Evolutionary conservation across 2,888 invertebrate species (phyloP), one percentile per base, ranked within the genome.

Genomic region (Napeogenes inachia): DNA sequence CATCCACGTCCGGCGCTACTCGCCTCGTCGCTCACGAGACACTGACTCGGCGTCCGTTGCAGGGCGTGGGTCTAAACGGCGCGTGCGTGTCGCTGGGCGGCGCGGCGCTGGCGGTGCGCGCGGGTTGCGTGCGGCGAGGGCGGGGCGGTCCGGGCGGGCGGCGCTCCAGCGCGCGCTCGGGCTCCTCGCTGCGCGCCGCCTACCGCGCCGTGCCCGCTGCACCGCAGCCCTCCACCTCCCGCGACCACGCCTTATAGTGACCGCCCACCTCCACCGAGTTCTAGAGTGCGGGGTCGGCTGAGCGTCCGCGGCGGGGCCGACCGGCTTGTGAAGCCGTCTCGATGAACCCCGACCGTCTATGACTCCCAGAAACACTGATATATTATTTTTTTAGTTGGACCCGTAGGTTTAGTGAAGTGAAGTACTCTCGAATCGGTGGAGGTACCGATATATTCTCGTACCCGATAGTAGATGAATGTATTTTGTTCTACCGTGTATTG

Each of bases 181-280:
- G 57, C 42, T 60, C 62, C 46, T 47, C 59, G 33, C 61, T 59
- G 68, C 67, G 71, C 62, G 70, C 72, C 59, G 75, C 75, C 57
- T 77, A 77, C 77, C 73, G 76, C 75, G 76, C 79, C 66, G 78
- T 76, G 75, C 78, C 77, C 69, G 56, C 72, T 73, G 61, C 68
- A 59, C 64, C 57, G 57, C 67, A 63, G 68, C 72, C 78, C 61
- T 70, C 76, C 70, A 68, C 80, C 59, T 70, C 75, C 62, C 79
- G 75, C 66, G 81, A 79, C 75, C 72, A 75, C 71, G 79, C 81
- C 69, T 88, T 87, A 88, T 88, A 88, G 88, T 85, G 85, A 78
- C 64, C 59, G 54, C 74, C 74, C 61, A 42, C 61, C 68, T 70
- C 74, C 73, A 75, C 78, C 69, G 76, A 78, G 74, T 77, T 75